Evolutionary conservation across 1,140 invertebrate genomes (phyloP), one percentile per base, ranked within the genome.

Genomic region (Halictus rubicundus): DNA sequence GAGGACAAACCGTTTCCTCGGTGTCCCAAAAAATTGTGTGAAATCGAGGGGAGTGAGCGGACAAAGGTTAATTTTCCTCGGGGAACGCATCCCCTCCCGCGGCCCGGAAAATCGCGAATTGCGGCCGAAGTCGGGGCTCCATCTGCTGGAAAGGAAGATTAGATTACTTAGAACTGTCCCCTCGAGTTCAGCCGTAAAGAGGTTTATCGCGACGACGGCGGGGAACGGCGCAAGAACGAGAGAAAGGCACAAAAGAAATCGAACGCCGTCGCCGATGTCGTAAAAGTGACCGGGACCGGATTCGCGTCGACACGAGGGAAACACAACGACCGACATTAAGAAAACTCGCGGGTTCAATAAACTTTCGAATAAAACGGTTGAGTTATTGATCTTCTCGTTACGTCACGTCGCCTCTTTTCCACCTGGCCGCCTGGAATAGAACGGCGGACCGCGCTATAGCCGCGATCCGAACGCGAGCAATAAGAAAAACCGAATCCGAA

Each of bases 371-470:
- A 64, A 72, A 81, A 65, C 80, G 75, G 57, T 78, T 80, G 85
- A 75, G 72, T 88, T 88, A 88, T 88, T 85, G 87, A 88, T 88
- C 84, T 84, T 78, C 77, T 66, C 49, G 78, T 87, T 83, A 80
- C 82, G 87, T 85, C 85, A 84, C 75, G 76, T 85, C 79, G 70
- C 76, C 81, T 49, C 66, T 70, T 81, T 81, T 78, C 52, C 63
- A 71, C 75, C 80, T 78, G 73, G 59, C 42, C 25, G 59, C 63
- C 32, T 27, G 39, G 39, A 66, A 37, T 78, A 46, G 68, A 64
- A 64, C 66, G n/a, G 12, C 27, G 21, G 27, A 21, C n/a, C 42
- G 19, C 52, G 21, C 42, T 19, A 27, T 14, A 2, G 57, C 54
- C 54, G 23, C 60, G 27, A 69, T 54, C 16, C n/a, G 23, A n/a